Percentiles rank a stretch among this genome's conserved stretches.
These are phyloP conservation scores for Amiota minor DNA, from an alignment of 2,888 invertebrate species.

Conservation along the genomic window DNA sequence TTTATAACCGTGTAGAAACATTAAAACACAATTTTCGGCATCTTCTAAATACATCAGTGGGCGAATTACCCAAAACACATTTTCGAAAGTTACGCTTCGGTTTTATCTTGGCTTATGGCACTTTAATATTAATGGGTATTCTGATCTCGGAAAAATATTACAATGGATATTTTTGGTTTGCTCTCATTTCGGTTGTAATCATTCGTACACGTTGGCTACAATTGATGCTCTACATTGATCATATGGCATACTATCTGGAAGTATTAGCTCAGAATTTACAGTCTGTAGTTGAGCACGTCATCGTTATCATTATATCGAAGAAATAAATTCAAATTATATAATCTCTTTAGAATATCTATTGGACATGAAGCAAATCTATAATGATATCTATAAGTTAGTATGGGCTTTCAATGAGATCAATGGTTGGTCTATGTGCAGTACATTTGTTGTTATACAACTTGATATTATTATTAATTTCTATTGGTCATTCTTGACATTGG, in stretches of 20 bases:
- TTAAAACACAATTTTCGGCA: not conserved
- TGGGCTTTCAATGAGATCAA: slow-evolving; percentile 3
- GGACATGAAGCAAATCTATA: slow-evolving; percentile 16
- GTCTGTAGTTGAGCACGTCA: not conserved
- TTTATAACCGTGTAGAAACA: not conserved
- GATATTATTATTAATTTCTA: slow-evolving; percentile 21
- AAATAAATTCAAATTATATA: slow-evolving; percentile 5
- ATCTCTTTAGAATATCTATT: slow-evolving; percentile 23
- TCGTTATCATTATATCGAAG: not conserved
- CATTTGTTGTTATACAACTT: slow-evolving; percentile 10
- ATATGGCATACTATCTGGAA: slow-evolving; percentile 9
- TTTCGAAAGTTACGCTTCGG: not conserved
- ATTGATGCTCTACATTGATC: slow-evolving; percentile 7
- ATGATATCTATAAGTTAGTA: slow-evolving; percentile 11
- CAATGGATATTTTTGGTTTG: slow-evolving; percentile 16
- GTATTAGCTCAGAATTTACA: slow-evolving; percentile 11
- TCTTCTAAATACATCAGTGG: not conserved
- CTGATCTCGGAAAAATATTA: not conserved
- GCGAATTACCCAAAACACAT: too few species aligned
- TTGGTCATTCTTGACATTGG: slow-evolving; percentile 24
- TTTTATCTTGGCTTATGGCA: not conserved
- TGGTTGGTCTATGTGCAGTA: slow-evolving; percentile 26
- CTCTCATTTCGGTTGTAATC: not conserved
- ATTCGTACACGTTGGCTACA: slow-evolving; percentile 23
- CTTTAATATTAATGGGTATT: not conserved